Evolutionary conservation across 1,140 invertebrate species (phyloP).

Genomic region (Drosophila lowei): DNA sequence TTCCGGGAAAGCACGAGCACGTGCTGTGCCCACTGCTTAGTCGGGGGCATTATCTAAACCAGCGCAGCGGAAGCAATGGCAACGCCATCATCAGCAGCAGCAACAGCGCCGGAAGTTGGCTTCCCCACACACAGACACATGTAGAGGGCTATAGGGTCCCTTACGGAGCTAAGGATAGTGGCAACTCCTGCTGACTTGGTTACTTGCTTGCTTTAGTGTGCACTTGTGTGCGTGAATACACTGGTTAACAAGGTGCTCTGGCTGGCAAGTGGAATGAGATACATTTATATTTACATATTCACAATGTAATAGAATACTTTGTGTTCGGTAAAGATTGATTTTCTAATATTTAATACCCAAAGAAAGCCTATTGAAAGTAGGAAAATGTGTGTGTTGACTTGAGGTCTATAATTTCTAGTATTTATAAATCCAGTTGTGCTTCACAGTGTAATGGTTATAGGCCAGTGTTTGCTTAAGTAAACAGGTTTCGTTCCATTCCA

Average conservation of each 20-base stretch:
- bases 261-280: not conserved
- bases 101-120: slow-evolving; percentile 32
- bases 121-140: slow-evolving; percentile 16
- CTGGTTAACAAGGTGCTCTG: slow-evolving; percentile 22
- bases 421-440: not conserved
- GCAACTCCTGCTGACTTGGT: slow-evolving; percentile 39
- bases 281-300: not conserved
- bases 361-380: too few relatives aligned
- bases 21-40: slow-evolving; percentile 58
- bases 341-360: too few relatives aligned
- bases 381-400: too few relatives aligned
- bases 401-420: not conserved
- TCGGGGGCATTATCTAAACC: slow-evolving; percentile 41
- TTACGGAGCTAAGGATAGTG: slow-evolving; percentile 6
- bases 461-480: too few relatives aligned
- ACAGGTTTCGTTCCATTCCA: not conserved
- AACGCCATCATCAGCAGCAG: slow-evolving; percentile 34
- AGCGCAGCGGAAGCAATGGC: slow-evolving; percentile 43
- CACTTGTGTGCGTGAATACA: slow-evolving; percentile 28
- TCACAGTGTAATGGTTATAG: not conserved
- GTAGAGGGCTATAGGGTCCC: not conserved
- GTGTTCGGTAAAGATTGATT: too few relatives aligned
- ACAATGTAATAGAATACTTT: too few relatives aligned
- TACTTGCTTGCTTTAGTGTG: slow-evolving; percentile 22
- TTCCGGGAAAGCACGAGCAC: slow-evolving; percentile 25